These are phyloP conservation scores for Drosophila gaucha DNA, from an alignment of 2,888 invertebrate species.

Conservation along the genomic window DNA sequence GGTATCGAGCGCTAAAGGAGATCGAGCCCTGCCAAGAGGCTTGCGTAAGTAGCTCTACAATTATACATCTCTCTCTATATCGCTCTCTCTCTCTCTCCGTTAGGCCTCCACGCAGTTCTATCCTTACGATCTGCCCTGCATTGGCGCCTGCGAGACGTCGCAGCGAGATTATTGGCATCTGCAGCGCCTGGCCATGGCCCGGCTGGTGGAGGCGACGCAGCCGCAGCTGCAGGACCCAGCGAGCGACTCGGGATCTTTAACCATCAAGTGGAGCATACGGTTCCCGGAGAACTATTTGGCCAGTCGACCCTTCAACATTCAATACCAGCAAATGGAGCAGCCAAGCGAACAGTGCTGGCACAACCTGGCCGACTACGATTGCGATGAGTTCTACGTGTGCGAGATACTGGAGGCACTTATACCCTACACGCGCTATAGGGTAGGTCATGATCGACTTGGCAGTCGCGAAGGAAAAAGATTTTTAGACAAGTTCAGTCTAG, in stretches of 20 bases:
- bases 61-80: too few species aligned
- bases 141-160: constrained; percentile 81
- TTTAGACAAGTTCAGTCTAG: too few species aligned
- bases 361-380: constrained; percentile 86
- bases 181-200: constrained; percentile 66
- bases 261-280: constrained; percentile 75
- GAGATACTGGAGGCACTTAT: constrained; percentile 90
- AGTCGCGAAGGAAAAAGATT: too few species aligned
- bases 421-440: constrained; percentile 95
- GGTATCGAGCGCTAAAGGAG: constrained; percentile 89
- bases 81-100: background rate
- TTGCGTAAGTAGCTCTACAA: constrained; percentile 89
- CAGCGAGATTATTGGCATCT: constrained; percentile 78
- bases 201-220: constrained; percentile 53
- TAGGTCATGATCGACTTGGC: constrained; percentile 82
- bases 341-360: constrained; percentile 89
- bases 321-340: constrained; percentile 86
- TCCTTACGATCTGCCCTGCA: constrained; percentile 81
- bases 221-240: constrained; percentile 56
- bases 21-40: constrained; percentile 91
- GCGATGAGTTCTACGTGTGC: constrained; percentile 87
- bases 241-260: constrained; percentile 45
- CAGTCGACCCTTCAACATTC: constrained; percentile 79
- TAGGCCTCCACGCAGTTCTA: constrained; percentile 77
- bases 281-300: constrained; percentile 75